Evolutionary conservation across 2,113 vertebrate genomes (phyloP).

Genomic region (Dermatemys mawii): DNA sequence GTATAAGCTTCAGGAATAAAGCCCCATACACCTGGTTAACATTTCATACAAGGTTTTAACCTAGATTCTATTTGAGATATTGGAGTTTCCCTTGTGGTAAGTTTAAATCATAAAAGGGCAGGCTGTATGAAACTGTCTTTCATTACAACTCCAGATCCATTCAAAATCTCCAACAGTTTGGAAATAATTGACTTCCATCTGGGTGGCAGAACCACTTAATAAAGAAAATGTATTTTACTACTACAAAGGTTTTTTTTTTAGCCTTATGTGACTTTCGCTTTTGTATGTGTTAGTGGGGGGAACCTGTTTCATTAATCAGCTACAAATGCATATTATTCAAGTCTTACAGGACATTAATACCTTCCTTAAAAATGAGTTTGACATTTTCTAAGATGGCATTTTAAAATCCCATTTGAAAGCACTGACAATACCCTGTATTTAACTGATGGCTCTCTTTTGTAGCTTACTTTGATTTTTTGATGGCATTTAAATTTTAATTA

Average conservation of each 20-base stretch:
- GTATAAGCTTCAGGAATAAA: not conserved
- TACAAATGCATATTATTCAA: not conserved
- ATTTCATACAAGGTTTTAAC: not conserved
- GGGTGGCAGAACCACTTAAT: not conserved
- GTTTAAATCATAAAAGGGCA: not conserved
- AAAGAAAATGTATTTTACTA: not conserved
- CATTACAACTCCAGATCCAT: not conserved
- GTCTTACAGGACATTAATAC: not conserved
- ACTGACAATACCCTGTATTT: not conserved
- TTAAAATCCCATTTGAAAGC: not conserved
- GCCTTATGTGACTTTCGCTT: not conserved
- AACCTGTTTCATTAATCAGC: not conserved
- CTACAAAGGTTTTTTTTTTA: not conserved
- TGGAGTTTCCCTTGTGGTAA: not conserved
- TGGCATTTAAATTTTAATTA: not conserved
- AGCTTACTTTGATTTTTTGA: not conserved
- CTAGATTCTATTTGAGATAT: not conserved
- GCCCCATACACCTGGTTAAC: not conserved
- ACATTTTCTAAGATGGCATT: not conserved
- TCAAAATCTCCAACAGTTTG: not conserved
- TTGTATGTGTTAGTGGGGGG: not conserved
- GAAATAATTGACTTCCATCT: not conserved
- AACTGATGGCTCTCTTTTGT: not conserved
- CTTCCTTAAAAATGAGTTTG: not conserved
- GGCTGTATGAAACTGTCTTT: accelerated